Conservation (phyloP, 2,113 vertebrate species). For the Acrocephalus kingi region DNA sequence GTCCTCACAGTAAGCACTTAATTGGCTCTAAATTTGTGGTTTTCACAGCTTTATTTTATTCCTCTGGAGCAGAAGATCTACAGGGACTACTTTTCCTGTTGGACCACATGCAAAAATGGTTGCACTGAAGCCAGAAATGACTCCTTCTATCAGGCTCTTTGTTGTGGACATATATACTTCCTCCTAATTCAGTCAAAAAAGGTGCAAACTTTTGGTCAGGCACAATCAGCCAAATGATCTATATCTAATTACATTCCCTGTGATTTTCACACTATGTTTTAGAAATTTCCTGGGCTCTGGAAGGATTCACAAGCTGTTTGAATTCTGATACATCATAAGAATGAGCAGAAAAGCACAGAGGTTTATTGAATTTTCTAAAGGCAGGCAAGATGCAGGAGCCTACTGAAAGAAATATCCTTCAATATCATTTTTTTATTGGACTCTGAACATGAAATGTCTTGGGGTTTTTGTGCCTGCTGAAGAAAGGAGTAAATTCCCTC, state of each 20-base stretch:
- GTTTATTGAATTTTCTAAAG: slow-evolving; percentile 9
- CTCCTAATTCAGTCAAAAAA: slow-evolving; percentile 53
- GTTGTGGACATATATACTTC: slow-evolving; percentile 63
- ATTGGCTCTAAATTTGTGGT: neutral
- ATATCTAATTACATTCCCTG: neutral
- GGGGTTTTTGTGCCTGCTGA: neutral
- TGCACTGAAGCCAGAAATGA: slow-evolving; percentile 73
- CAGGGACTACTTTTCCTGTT: slow-evolving; percentile 64
- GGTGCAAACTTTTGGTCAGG: neutral
- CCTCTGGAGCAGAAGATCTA: neutral
- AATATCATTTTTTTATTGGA: neutral
- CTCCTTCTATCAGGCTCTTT: slow-evolving; percentile 63
- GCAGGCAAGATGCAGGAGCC: neutral
- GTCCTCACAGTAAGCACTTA: neutral
- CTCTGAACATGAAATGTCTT: neutral
- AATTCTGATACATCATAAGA: neutral
- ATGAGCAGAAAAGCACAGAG: neutral
- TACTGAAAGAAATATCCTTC: neutral
- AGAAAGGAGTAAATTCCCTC: neutral
- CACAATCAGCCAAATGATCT: neutral
- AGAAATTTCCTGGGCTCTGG: neutral
- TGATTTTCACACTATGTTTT: neutral
- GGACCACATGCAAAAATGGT: slow-evolving; percentile 69
- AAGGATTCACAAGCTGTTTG: neutral
- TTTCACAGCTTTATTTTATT: neutral